These are phyloP conservation scores for Neomonachus schauinslandi DNA, from an alignment of 2,113 vertebrate species.

Conservation along the genomic window DNA sequence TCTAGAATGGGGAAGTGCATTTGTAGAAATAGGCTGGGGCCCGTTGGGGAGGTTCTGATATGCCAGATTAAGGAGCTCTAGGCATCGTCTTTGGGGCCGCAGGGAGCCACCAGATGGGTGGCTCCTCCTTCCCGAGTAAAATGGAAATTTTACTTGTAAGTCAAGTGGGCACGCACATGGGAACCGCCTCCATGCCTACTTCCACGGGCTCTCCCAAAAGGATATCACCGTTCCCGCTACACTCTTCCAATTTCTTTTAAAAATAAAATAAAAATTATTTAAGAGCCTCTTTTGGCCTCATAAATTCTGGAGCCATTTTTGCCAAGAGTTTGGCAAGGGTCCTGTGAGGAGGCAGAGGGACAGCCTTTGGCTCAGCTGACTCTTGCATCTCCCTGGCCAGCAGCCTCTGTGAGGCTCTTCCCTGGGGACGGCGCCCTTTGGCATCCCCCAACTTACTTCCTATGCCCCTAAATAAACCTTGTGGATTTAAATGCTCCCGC, in stretches of 20 bases:
- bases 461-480: not conserved
- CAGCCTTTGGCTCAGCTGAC: not conserved
- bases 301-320: constrained; percentile 20
- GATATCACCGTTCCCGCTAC: not conserved
- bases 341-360: not conserved
- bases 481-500: not conserved
- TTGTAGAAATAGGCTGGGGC: not conserved
- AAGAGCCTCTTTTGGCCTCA: constrained; percentile 34
- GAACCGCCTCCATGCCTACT: not conserved
- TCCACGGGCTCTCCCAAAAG: not conserved
- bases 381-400: not conserved
- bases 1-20: not conserved
- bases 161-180: rapidly evolving
- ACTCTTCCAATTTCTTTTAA: constrained; percentile 33
- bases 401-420: not conserved
- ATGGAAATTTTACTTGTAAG: not conserved
- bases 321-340: not conserved
- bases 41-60: not conserved
- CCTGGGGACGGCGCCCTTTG: not conserved
- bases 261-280: constrained; percentile 52
- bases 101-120: not conserved
- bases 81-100: not conserved
- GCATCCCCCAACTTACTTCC: not conserved
- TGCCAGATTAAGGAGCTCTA: not conserved
- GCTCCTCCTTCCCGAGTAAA: not conserved